These are phyloP conservation scores for Carpatolechia fugitivella DNA, from an alignment of 2,888 invertebrate species.

Conservation along the genomic window DNA sequence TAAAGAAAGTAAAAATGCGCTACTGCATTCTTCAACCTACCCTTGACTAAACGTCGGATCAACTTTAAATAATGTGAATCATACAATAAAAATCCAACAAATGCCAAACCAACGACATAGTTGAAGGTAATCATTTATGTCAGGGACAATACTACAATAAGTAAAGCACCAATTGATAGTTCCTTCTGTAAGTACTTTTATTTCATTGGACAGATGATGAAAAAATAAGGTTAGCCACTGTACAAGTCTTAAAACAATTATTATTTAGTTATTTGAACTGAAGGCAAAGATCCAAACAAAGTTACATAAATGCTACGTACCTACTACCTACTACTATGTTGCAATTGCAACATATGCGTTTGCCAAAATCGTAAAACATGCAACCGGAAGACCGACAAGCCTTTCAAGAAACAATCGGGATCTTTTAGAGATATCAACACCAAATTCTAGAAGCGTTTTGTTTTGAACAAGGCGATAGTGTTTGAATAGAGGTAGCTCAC, in stretches of 20 bases:
- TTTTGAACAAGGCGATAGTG: too few relatives aligned
- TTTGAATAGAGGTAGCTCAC: not conserved
- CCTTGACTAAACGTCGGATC: not conserved
- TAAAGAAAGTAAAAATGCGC: not conserved
- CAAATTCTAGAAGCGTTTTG: too few relatives aligned
- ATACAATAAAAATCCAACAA: conserved; percentile 24
- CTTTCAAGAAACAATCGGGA: not conserved
- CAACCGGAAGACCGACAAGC: not conserved
- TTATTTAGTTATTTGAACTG: too few relatives aligned
- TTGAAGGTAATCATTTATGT: conserved; percentile 34
- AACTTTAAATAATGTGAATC: not conserved
- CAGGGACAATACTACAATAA: conserved; percentile 28
- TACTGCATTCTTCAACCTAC: not conserved
- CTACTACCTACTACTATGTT: too few relatives aligned
- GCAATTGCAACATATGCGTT: not conserved
- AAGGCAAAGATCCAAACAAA: too few relatives aligned
- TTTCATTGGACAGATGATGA: too few relatives aligned
- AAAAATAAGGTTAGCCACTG: too few relatives aligned
- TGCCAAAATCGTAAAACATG: not conserved
- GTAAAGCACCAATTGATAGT: conserved; percentile 24
- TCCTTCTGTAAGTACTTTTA: not conserved
- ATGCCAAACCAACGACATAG: conserved; percentile 29
- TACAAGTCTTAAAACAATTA: too few relatives aligned
- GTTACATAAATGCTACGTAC: too few relatives aligned
- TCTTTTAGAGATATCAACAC: too few relatives aligned